phyloP scores from a whole-genome alignment of 2,888 invertebrate genomes.

The Rotaria magnacalcarata region DNA sequence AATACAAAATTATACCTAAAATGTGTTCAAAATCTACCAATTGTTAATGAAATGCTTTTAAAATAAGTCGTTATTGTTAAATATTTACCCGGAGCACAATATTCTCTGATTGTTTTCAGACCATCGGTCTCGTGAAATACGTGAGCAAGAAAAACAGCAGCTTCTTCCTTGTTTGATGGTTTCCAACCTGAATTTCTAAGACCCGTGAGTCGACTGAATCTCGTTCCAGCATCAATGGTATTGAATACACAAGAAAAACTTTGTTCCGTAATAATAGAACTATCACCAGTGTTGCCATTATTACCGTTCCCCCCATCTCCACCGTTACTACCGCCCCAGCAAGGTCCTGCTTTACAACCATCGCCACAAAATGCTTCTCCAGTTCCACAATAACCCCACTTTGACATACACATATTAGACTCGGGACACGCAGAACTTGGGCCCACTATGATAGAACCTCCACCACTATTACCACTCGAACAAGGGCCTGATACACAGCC shows the following conservation, averaged over 20 bases:
- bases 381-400: slow-evolving; percentile 17
- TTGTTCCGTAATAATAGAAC: background rate
- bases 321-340: background rate
- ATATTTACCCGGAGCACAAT: slow-evolving; percentile 29
- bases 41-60: too few relatives aligned
- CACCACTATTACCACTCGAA: too few relatives aligned
- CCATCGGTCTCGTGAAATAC: slow-evolving; percentile 40
- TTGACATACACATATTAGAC: background rate
- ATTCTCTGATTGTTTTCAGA: slow-evolving; percentile 37
- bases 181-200: slow-evolving; percentile 18
- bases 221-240: slow-evolving; percentile 31
- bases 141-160: slow-evolving; percentile 36
- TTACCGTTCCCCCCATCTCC: background rate
- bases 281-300: background rate
- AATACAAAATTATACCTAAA: too few relatives aligned
- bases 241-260: background rate
- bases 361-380: background rate
- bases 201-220: background rate
- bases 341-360: background rate
- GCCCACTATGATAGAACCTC: too few relatives aligned
- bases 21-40: too few relatives aligned
- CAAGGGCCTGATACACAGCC: too few relatives aligned
- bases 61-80: too few relatives aligned
- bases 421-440: too few relatives aligned
- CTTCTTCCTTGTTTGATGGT: slow-evolving; percentile 29